Percentiles rank a stretch among this genome's conserved stretches.
phyloP scores from a whole-genome alignment of 2,797 vertebrate genomes.

The Chaetodon trifasciatus region DNA sequence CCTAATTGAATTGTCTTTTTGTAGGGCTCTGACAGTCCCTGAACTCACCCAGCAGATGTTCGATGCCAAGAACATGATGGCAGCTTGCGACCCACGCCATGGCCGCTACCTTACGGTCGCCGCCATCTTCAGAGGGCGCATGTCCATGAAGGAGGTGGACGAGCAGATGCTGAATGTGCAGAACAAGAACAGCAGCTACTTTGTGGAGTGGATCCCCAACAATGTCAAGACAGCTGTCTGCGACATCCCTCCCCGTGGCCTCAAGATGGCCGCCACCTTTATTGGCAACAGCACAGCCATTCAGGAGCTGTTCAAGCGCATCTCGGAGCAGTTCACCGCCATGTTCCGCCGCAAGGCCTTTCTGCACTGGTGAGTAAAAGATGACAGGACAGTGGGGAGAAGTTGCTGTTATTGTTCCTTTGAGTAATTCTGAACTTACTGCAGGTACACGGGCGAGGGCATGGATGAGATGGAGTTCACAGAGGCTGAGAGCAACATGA shows the following conservation, averaged over 20 bases:
- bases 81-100: conserved; percentile 78
- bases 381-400: neutral
- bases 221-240: conserved; percentile 94
- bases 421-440: neutral
- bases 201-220: conserved; percentile 87
- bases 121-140: conserved; percentile 91
- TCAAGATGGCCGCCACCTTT: conserved; percentile 95
- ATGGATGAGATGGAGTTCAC: conserved; percentile 88
- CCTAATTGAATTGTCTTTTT: neutral
- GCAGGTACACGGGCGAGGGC: conserved; percentile 86
- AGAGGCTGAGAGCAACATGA: conserved; percentile 87
- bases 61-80: conserved; percentile 82
- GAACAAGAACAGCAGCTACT: conserved; percentile 88
- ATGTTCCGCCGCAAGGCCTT: conserved; percentile 89
- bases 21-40: conserved; percentile 74
- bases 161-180: conserved; percentile 82
- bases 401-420: neutral
- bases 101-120: conserved; percentile 89
- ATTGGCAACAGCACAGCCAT: conserved; percentile 97
- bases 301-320: conserved; percentile 96
- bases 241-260: conserved; percentile 92
- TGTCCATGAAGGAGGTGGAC: conserved; percentile 85
- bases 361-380: conserved; percentile 83
- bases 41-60: conserved; percentile 83
- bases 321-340: conserved; percentile 90